A percentile compares a stretch with the other conserved stretches of the same genome.
phyloP scores from a whole-genome alignment of 2,113 vertebrate species.

The Anguilla rostrata region DNA sequence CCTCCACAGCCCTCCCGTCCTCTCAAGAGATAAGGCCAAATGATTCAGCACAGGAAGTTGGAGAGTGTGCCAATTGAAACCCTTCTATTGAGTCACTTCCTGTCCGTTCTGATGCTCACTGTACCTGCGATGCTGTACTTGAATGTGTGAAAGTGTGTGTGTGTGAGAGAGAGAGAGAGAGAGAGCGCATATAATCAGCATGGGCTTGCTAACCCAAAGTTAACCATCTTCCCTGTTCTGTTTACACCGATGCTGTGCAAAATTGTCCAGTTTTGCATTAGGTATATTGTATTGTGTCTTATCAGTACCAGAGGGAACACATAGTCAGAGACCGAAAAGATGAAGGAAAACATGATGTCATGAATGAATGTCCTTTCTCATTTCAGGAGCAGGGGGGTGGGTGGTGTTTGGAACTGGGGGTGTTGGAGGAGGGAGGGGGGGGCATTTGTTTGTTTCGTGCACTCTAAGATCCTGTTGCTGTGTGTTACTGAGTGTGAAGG shows the following conservation, averaged over 20 bases:
- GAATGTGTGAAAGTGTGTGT: not conserved
- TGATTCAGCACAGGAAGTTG: not conserved
- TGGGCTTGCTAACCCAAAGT: not conserved
- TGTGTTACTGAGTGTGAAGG: not conserved
- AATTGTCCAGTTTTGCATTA: not conserved
- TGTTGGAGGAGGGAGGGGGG: not conserved
- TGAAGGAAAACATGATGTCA: not conserved
- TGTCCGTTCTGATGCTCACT: not conserved
- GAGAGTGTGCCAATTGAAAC: not conserved
- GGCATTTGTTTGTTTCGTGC: not conserved
- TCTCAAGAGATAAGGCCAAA: not conserved
- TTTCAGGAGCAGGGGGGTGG: not conserved
- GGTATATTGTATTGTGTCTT: not conserved
- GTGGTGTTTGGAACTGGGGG: not conserved
- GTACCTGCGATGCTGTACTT: not conserved
- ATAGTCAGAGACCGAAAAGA: not conserved
- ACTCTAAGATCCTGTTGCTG: not conserved
- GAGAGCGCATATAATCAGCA: not conserved
- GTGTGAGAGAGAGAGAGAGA: not conserved
- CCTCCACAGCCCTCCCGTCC: not conserved
- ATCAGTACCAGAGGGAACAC: not conserved
- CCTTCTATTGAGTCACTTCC: conserved; percentile 8
- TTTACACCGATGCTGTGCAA: conserved; percentile 16
- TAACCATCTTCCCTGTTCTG: not conserved
- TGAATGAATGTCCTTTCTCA: not conserved